Conservation (phyloP, 2,888 invertebrate species). For the Cetonia aurata region DNA sequence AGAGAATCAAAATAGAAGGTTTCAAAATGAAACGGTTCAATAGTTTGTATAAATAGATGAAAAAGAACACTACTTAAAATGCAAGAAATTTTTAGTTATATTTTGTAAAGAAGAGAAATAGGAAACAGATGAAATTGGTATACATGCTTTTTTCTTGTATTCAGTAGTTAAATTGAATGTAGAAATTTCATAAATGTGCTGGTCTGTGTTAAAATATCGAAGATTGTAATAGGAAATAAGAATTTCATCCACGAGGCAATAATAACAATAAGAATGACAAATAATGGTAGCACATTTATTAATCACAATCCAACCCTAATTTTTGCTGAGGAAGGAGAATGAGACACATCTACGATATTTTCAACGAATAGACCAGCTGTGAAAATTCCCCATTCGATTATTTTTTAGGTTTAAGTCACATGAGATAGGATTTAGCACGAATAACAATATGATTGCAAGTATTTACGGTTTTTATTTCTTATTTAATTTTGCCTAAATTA, state of each 20-base stretch:
- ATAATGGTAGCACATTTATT: no score
- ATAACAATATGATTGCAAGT: slow-evolving; percentile 11
- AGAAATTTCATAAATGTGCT: slow-evolving; percentile 33
- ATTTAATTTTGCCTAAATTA: slow-evolving; percentile 25
- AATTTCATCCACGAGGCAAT: no score
- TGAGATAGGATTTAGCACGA: slow-evolving; percentile 30
- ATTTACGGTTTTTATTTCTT: slow-evolving; percentile 9
- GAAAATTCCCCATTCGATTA: slow-evolving; percentile 2
- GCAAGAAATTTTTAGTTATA: slow-evolving; percentile 48
- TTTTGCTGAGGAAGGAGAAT: no score
- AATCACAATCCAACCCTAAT: no score
- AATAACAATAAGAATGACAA: no score
- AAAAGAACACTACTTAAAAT: slow-evolving; percentile 48
- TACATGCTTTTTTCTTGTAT: slow-evolving; percentile 50
- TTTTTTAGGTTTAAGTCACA: slow-evolving; percentile 32
- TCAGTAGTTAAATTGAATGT: slow-evolving; percentile 35
- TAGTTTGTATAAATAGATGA: slow-evolving; percentile 53
- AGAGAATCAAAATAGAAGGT: slow-evolving; percentile 49
- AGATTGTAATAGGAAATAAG: no score
- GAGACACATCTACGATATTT: no score
- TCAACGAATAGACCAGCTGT: background rate
- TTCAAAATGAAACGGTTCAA: slow-evolving; percentile 53
- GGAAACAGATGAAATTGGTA: slow-evolving; percentile 41
- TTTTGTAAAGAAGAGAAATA: slow-evolving; percentile 50
- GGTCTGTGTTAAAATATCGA: background rate